Conservation (phyloP, 2,797 vertebrate genomes). For the Alcedo quadribrachys region DNA sequence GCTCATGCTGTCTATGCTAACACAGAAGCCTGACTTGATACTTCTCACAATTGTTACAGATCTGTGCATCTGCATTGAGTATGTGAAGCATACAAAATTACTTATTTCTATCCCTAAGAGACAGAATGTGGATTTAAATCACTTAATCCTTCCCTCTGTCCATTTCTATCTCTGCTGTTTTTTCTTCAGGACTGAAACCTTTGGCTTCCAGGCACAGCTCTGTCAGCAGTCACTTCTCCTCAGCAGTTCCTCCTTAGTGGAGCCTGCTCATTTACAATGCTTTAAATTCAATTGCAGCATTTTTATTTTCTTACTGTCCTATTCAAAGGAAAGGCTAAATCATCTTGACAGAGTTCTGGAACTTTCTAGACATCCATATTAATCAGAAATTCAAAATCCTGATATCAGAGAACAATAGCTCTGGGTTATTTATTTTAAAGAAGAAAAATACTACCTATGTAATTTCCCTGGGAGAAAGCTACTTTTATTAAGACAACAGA, state of each 20-base stretch:
- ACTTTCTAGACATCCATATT: constrained; percentile 54
- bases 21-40: not conserved
- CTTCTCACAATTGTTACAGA: not conserved
- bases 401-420: constrained; percentile 27
- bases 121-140: constrained; percentile 6
- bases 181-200: constrained; percentile 22
- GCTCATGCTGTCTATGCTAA: not conserved
- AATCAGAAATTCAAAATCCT: constrained; percentile 44
- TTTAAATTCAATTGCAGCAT: constrained; percentile 53
- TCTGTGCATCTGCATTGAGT: not conserved
- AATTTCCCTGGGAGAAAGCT: not conserved
- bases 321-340: constrained; percentile 51
- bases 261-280: constrained; percentile 46
- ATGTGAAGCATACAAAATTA: not conserved
- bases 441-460: not conserved
- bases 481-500: not conserved
- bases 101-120: constrained; percentile 2
- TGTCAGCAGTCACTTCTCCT: constrained; percentile 59
- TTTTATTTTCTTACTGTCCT: constrained; percentile 44
- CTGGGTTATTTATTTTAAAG: constrained; percentile 25
- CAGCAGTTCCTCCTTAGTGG: not conserved
- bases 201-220: constrained; percentile 26
- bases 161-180: constrained; percentile 20
- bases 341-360: constrained; percentile 60
- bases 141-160: constrained; percentile 8